Percentiles rank a stretch among this genome's conserved stretches.
Evolutionary conservation across 2,888 invertebrate species (phyloP).

Genomic region (Cenopis cana): DNA sequence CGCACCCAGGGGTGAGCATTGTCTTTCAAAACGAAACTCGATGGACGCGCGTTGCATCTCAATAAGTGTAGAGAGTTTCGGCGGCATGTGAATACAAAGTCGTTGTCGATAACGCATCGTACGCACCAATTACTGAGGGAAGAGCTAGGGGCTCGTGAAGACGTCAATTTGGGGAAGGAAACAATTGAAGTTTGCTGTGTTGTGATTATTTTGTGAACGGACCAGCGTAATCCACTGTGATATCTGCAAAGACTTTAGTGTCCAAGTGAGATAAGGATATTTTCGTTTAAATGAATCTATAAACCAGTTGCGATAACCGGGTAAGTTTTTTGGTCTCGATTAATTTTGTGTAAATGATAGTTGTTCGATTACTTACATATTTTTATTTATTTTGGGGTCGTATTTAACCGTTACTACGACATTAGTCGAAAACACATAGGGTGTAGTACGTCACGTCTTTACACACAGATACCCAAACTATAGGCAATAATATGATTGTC

Average conservation of each 20-base stretch:
- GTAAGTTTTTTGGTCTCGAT: conserved; percentile 53
- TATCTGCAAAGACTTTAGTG: conserved; percentile 21
- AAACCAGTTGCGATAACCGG: conserved; percentile 60
- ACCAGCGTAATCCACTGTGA: conserved; percentile 8
- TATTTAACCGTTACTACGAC: not conserved
- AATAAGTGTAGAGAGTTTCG: conserved; percentile 81
- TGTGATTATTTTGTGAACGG: conserved; percentile 68
- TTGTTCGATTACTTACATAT: not conserved
- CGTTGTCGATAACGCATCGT: conserved; percentile 62
- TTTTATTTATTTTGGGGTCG: not conserved
- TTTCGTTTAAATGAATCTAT: conserved; percentile 55
- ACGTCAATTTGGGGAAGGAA: conserved; percentile 49
- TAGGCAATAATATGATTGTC: no score
- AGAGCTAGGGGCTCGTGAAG: conserved; percentile 58
- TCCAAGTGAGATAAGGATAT: conserved; percentile 23
- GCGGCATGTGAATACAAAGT: conserved; percentile 78
- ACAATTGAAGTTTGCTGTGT: conserved; percentile 52
- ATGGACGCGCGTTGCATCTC: conserved; percentile 73
- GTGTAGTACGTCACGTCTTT: not conserved
- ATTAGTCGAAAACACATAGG: not conserved
- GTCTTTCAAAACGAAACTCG: conserved; percentile 79
- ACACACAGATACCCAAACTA: no score
- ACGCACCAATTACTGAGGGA: conserved; percentile 64
- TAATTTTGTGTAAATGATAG: conserved; percentile 3
- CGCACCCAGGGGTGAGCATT: conserved; percentile 74